Evolutionary conservation across 2,888 invertebrate species (phyloP), one percentile per base, ranked within the genome.

Genomic region (Perizoma flavofasciatum): DNA sequence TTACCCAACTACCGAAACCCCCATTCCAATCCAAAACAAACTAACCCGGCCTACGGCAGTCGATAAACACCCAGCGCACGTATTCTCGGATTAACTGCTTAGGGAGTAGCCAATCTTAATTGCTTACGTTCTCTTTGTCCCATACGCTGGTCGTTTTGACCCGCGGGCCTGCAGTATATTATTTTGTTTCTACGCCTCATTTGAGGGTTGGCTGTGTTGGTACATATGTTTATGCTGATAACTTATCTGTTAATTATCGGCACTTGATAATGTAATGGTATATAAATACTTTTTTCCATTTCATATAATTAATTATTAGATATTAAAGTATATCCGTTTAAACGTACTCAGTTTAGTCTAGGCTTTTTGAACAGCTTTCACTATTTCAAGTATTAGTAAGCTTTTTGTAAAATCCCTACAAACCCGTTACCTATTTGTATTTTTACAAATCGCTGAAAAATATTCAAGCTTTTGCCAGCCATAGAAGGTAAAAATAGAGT

Each of bases 21-120:
- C 61, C 45, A 56, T 61, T 56, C 49, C 79, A 75, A 77, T 81
- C 78, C 74, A 80, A 81, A 83, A 82, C 78, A 83, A 83, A 83
- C 78, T 69, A 61, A 66, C 66, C 63, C 63, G 63, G 62, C 57
- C 65, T 66, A 80, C 81, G 79, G 78, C 76, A 86, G 86, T 85
- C 86, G 83, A 90, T 92, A 90, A 90, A 88, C 87, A 88, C 86
- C 82, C 89, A 72, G 73, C 76, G 79, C 89, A 91, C 89, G 91
- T 91, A 90, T 87, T 87, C 89, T 85, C 80, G 85, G 88, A 90
- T 90, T 89, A 91, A 89, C 89, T 85, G 76, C 79, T 79, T 79
- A 82, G 88, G 87, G 88, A 86, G 85, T 84, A 78, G 82, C 86
- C 86, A 84, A 86, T 89, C 88, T 89, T 90, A 91, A 91, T 90